Conservation (phyloP, 2,797 vertebrate species). For the Alcedo quadribrachys region DNA sequence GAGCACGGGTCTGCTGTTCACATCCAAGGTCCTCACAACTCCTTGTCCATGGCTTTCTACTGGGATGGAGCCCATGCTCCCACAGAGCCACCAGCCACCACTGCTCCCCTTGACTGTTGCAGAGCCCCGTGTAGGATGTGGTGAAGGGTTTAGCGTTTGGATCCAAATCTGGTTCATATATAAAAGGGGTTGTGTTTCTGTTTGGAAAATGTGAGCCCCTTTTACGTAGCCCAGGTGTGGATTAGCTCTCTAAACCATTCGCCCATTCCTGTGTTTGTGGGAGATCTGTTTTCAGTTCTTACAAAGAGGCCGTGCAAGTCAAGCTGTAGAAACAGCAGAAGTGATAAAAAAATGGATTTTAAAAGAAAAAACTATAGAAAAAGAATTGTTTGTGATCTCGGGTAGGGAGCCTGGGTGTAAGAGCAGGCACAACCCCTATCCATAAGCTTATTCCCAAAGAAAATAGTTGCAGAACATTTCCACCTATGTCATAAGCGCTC, state of each 20-base stretch:
- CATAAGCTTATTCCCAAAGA: conserved; percentile 44
- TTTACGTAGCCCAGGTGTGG: conserved; percentile 78
- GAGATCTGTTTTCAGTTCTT: conserved; percentile 74
- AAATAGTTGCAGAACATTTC: conserved; percentile 48
- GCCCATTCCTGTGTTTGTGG: conserved; percentile 61
- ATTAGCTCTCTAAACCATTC: conserved; percentile 75
- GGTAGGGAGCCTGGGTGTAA: conserved; percentile 70
- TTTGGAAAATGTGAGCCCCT: conserved; percentile 75
- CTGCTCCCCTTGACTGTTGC: background rate
- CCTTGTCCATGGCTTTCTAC: fast-evolving
- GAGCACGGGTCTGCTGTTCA: background rate
- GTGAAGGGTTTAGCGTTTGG: conserved; percentile 52
- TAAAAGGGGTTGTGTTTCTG: conserved; percentile 73
- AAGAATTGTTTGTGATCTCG: conserved; percentile 72
- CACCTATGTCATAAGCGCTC: background rate
- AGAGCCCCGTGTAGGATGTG: conserved; percentile 38
- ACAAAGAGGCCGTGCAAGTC: conserved; percentile 71
- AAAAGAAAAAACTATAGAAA: background rate
- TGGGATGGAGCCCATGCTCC: background rate
- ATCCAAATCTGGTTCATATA: conserved; percentile 74
- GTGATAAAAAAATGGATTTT: conserved; percentile 66
- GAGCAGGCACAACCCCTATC: conserved; percentile 49
- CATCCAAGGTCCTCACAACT: fast-evolving
- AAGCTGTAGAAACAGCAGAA: conserved; percentile 72
- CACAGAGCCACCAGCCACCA: background rate